Conservation (phyloP, 2,113 vertebrate species). For the Colaptes auratus region DNA sequence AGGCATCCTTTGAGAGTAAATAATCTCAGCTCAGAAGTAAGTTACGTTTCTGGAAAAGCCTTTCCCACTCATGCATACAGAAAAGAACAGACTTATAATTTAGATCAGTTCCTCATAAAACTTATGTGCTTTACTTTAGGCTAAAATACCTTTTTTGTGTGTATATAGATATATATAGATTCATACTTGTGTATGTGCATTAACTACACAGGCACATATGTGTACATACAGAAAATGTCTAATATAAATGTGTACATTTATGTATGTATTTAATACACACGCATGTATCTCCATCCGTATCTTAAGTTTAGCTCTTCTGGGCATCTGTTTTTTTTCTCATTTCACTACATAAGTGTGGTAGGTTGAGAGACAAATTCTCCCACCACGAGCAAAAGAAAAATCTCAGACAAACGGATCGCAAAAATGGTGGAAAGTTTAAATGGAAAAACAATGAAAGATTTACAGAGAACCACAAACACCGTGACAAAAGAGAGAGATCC, state of each 20-base stretch:
- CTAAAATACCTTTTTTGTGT: neutral
- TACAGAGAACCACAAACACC: too few relatives aligned
- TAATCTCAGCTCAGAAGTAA: neutral
- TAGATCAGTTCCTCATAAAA: neutral
- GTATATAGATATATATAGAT: neutral
- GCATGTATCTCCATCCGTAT: neutral
- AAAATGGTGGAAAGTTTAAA: too few relatives aligned
- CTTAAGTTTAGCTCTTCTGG: neutral
- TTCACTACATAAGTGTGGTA: neutral
- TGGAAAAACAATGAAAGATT: too few relatives aligned
- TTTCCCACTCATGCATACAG: neutral
- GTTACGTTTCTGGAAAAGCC: neutral
- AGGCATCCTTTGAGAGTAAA: neutral
- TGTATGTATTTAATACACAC: neutral
- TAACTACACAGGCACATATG: neutral
- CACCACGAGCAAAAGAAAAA: too few relatives aligned
- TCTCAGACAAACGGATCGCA: too few relatives aligned
- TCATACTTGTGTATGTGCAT: neutral
- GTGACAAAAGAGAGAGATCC: too few relatives aligned
- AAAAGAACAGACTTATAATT: neutral
- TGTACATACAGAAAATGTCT: neutral
- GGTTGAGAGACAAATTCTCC: too few relatives aligned
- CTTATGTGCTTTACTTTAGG: neutral
- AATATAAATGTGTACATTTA: neutral
- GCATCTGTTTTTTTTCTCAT: neutral